phyloP scores from a whole-genome alignment of 1,140 invertebrate genomes.

The Triops longicaudatus region DNA sequence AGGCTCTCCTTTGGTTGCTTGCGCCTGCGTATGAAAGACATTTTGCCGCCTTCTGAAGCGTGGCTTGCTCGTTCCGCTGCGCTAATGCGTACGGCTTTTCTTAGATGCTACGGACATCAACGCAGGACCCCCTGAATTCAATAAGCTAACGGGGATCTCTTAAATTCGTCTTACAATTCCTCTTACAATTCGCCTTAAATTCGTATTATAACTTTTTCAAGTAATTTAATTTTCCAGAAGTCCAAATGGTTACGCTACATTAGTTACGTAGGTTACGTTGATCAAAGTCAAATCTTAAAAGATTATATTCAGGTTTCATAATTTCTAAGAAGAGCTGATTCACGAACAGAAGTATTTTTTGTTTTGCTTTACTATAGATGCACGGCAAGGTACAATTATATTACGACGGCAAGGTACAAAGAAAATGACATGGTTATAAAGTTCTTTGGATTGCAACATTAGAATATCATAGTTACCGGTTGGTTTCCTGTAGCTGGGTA shows the following conservation, averaged over 20 bases:
- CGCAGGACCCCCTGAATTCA: background rate
- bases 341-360: too few relatives aligned
- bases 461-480: background rate
- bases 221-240: too few relatives aligned
- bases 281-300: too few relatives aligned
- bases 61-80: background rate
- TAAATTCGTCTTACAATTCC: background rate
- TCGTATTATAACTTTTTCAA: background rate
- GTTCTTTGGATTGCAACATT: background rate
- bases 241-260: too few relatives aligned
- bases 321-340: too few relatives aligned
- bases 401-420: background rate
- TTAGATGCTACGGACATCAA: background rate
- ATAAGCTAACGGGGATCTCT: background rate
- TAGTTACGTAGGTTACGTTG: too few relatives aligned
- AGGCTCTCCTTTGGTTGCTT: background rate
- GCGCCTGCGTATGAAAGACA: background rate
- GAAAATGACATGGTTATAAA: constrained; percentile 1
- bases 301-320: too few relatives aligned
- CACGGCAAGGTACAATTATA: too few relatives aligned
- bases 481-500: background rate
- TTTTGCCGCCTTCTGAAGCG: background rate
- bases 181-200: too few relatives aligned
- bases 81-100: background rate
- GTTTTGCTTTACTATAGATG: background rate